Evolutionary conservation across 2,888 invertebrate species (phyloP), one percentile per base, ranked within the genome.

Genomic region (Physocephala rufipes): DNA sequence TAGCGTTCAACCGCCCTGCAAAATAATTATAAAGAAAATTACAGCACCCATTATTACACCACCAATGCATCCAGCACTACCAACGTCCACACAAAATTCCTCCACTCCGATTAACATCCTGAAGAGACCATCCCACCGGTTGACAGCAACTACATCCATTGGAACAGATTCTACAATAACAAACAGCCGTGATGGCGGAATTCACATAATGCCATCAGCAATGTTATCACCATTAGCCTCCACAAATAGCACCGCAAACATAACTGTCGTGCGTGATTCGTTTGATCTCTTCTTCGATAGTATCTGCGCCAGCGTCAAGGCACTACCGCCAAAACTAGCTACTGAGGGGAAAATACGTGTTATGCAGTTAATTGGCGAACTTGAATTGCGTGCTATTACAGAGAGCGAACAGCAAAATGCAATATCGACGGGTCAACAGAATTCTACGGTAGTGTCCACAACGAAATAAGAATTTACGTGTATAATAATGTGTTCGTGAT

Each of bases 261-360:
- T 30, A 13, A 21, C 67, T 13, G 21, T 28, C 1, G 71, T 66
- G 0, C 77, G 80, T 1, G 78, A 81, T 45, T 79, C 80, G 1
- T 76, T 78, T 2, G 84, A 83, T 71, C 75, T 84, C 12, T 83
- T 83, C 73, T 80, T 83, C 2, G 81, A 82, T 16, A 83, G 84
- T 73, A 77, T 83, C 21, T 73, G 79, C 16, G 81, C 81, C 55
- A 84, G 81, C 0, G 78, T 83, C 73, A 83, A 83, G 43, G 71
- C 67, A 0, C 74, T 83, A 67, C 83, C 83, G 0, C 36, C 73
- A 0, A 82, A 83, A 69, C 73, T 83, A 30, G 82, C 79, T 1
- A 80, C 83, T 19, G 84, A 83, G 64, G 82, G 81, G 1, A 81
- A 82, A 68, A 71, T 81, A 2, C 81, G 80, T 26, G 79, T 83